Percentiles rank a stretch among this genome's conserved stretches.
Evolutionary conservation across 2,888 invertebrate species (phyloP).

Genomic region (Mythimna loreyi): DNA sequence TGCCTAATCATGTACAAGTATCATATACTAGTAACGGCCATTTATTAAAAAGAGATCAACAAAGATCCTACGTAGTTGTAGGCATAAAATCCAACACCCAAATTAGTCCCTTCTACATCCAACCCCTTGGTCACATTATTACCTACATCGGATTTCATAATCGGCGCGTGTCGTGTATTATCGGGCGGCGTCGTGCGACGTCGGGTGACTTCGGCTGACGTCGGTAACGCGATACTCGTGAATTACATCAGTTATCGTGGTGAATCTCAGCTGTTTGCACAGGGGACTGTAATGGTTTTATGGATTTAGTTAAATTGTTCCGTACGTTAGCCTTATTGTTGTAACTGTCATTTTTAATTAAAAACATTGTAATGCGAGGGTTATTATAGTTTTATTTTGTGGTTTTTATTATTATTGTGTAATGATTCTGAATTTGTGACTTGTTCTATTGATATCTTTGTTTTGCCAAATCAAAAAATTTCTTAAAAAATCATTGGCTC

Average conservation of each 20-base stretch:
- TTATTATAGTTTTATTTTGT: conserved; percentile 23
- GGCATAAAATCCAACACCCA: conserved; percentile 36
- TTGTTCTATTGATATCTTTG: no score
- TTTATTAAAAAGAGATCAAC: not conserved
- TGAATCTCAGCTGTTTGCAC: conserved; percentile 68
- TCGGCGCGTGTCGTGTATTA: conserved; percentile 88
- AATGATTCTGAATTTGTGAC: not conserved
- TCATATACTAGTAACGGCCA: not conserved
- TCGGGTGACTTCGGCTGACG: conserved; percentile 66
- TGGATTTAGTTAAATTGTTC: conserved; percentile 81
- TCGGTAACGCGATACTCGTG: conserved; percentile 81
- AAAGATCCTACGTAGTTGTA: not conserved
- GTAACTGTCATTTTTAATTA: conserved; percentile 67
- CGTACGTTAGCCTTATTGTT: conserved; percentile 70
- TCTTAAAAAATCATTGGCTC: no score
- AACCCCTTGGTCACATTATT: conserved; percentile 66
- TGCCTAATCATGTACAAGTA: not conserved
- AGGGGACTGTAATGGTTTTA: conserved; percentile 78
- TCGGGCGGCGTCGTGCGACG: conserved; percentile 76
- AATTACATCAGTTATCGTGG: conserved; percentile 89
- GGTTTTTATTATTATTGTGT: conserved; percentile 21
- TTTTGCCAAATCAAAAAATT: no score
- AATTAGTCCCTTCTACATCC: conserved; percentile 61
- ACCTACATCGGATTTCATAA: conserved; percentile 84
- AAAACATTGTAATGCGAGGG: conserved; percentile 48